These are phyloP conservation scores for Ctenochaetus hawaiiensis DNA, from an alignment of 2,797 vertebrate species.

Conservation along the genomic window DNA sequence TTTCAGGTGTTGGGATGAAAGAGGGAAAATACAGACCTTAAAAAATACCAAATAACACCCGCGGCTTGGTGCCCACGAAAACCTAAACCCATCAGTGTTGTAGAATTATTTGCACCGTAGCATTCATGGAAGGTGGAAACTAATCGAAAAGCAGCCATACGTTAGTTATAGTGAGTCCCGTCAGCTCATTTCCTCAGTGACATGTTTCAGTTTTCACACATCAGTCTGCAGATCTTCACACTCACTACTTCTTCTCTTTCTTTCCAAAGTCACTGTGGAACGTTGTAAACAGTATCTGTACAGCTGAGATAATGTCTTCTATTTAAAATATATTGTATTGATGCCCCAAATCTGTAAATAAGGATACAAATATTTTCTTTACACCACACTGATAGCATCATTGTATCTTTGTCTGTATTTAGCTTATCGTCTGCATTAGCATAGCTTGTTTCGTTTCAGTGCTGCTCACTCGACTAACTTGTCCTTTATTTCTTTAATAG, in stretches of 20 bases:
- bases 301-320: not conserved
- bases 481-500: not conserved
- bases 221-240: conserved; percentile 39
- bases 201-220: conserved; percentile 54
- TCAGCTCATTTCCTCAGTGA: conserved; percentile 53
- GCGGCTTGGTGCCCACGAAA: conserved; percentile 13
- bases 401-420: no score
- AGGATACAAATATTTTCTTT: conserved; percentile 10
- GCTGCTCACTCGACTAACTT: no score
- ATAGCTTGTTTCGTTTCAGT: no score
- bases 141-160: conserved; percentile 57
- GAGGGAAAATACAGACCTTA: conserved; percentile 28
- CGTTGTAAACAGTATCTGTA: not conserved
- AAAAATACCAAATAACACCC: conserved; percentile 7
- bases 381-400: not conserved
- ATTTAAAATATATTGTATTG: not conserved
- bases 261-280: not conserved
- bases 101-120: conserved; percentile 45
- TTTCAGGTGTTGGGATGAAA: conserved; percentile 24
- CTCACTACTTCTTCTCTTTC: not conserved
- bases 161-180: conserved; percentile 24
- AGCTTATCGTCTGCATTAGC: no score
- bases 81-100: conserved; percentile 10
- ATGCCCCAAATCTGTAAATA: not conserved
- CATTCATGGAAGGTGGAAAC: conserved; percentile 38